Evolutionary conservation across 1,140 invertebrate species (phyloP).

Genomic region (Delia radicum): DNA sequence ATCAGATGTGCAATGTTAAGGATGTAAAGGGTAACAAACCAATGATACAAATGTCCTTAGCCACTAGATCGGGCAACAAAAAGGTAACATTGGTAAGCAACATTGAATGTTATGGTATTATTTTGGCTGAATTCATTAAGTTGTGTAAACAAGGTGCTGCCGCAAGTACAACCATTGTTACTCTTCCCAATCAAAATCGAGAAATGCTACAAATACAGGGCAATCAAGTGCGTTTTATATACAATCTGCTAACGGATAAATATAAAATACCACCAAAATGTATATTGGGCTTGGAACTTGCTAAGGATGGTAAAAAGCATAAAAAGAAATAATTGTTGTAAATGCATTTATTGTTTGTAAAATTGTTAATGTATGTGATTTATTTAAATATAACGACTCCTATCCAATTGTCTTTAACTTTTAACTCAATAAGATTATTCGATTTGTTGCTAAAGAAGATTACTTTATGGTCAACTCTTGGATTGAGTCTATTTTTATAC

Average conservation of each 20-base stretch:
- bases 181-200: slow-evolving; percentile 70
- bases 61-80: slow-evolving; percentile 81
- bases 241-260: slow-evolving; percentile 70
- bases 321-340: slow-evolving; percentile 50
- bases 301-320: slow-evolving; percentile 63
- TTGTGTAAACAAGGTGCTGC: slow-evolving; percentile 81
- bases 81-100: slow-evolving; percentile 90
- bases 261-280: slow-evolving; percentile 68
- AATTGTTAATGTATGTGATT: too few species aligned
- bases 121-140: slow-evolving; percentile 74
- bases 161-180: slow-evolving; percentile 80
- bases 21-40: slow-evolving; percentile 74
- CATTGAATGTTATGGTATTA: slow-evolving; percentile 81
- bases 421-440: too few species aligned
- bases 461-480: too few species aligned
- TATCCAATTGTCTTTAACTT: too few species aligned
- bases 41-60: slow-evolving; percentile 76
- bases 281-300: slow-evolving; percentile 66
- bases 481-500: too few species aligned
- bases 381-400: too few species aligned
- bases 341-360: too few species aligned
- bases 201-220: slow-evolving; percentile 86
- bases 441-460: too few species aligned
- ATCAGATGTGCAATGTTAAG: slow-evolving; percentile 62
- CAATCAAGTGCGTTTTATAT: slow-evolving; percentile 81